Percentiles rank a stretch among this genome's conserved stretches.
Evolutionary conservation across 2,888 invertebrate genomes (phyloP).

Genomic region (Dynastes tityus): DNA sequence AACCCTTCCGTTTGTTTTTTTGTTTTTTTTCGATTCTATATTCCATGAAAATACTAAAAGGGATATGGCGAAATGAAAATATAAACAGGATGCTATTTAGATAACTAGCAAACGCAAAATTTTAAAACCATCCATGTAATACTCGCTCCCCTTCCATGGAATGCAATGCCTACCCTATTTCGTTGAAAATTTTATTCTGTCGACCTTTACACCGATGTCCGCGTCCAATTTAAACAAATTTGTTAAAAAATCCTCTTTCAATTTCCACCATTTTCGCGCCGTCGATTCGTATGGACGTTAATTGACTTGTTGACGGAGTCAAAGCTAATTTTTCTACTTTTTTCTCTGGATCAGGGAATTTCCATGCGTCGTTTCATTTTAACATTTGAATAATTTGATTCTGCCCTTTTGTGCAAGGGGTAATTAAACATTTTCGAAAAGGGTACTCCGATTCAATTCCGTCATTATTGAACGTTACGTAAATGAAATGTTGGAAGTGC

Average conservation of each 20-base stretch:
- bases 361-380: background rate
- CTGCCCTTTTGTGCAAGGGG: background rate
- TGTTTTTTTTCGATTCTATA: too few relatives aligned
- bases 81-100: too few relatives aligned
- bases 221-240: background rate
- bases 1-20: too few relatives aligned
- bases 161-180: background rate
- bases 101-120: too few relatives aligned
- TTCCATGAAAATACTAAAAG: too few relatives aligned
- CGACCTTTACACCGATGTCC: background rate
- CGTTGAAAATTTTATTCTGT: background rate
- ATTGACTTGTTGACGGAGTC: background rate
- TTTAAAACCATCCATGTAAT: too few relatives aligned
- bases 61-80: too few relatives aligned
- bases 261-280: background rate
- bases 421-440: constrained; percentile 3
- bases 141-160: too few relatives aligned
- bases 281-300: background rate
- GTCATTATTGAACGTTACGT: background rate
- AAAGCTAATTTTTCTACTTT: background rate
- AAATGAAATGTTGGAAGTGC: background rate
- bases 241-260: background rate
- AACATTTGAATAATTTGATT: constrained; percentile 2
- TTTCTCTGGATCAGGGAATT: background rate
- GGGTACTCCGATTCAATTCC: background rate